phyloP scores from a whole-genome alignment of 2,888 invertebrate species.

The Epinotia brunnichana region DNA sequence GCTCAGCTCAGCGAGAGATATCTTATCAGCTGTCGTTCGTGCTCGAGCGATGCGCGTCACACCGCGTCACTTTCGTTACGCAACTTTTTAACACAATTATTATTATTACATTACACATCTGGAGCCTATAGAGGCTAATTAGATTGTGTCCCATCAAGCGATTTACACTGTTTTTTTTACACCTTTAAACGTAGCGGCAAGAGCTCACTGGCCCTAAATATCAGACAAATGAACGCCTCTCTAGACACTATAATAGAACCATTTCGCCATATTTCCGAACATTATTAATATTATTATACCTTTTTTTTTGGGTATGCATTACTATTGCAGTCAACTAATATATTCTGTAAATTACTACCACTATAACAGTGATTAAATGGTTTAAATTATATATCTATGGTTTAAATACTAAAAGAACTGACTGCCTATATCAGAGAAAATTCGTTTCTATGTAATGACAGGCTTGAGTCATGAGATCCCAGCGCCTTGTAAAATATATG shows the following conservation, averaged over 20 bases:
- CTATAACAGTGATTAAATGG: too few species aligned
- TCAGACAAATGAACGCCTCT: too few species aligned
- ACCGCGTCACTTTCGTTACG: slow-evolving; percentile 36
- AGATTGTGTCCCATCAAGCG: neutral
- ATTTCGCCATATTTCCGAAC: too few species aligned
- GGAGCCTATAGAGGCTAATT: neutral
- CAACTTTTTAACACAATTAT: slow-evolving; percentile 29
- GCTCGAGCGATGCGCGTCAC: slow-evolving; percentile 33
- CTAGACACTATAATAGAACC: too few species aligned
- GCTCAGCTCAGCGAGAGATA: slow-evolving; percentile 30
- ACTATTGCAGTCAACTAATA: too few species aligned
- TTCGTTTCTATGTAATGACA: neutral
- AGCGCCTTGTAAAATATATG: too few species aligned
- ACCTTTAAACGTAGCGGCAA: neutral
- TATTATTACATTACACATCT: slow-evolving; percentile 1
- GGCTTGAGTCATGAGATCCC: neutral
- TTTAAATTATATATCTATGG: too few species aligned
- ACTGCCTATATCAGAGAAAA: too few species aligned
- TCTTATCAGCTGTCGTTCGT: slow-evolving; percentile 34
- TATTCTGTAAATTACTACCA: too few species aligned
- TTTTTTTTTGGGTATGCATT: too few species aligned
- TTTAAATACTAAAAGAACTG: too few species aligned
- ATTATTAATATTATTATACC: too few species aligned
- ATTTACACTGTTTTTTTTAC: neutral
- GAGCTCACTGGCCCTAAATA: neutral